Evolutionary conservation across 1,140 invertebrate genomes (phyloP), one percentile per base, ranked within the genome.

Genomic region (Bombus vancouverensis): DNA sequence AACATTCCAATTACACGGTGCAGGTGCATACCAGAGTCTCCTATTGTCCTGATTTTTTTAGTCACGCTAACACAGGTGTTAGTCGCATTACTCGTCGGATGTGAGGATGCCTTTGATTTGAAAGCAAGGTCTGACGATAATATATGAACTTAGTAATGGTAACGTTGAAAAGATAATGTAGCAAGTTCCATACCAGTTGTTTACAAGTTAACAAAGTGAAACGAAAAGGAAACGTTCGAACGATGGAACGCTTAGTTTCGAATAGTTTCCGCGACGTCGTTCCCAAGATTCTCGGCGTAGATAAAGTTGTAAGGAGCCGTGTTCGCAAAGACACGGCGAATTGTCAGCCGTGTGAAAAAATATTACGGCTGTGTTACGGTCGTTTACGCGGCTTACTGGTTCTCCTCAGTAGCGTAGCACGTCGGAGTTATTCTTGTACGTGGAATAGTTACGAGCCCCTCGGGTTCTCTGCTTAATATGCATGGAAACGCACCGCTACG

Each of bases 401-500:
- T 25, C 32, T 22, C 34, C 8, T 12, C 82, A 13, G 74, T 71
- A 57, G 66, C 53, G 47, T 37, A 66, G n/a, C 74, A 78, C 39
- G 47, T 42, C 65, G 37, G 28, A 78, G 73, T 62, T 42, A 59
- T 37, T 84, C 37, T 62, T 22, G 66, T 70, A 84, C 75, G 83
- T 71, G 83, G 76, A 78, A 79, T 79, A 78, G 75, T 79, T 84
- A 79, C 75, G 74, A 72, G 75, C n/a, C 76, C 75, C 53, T 72
- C 75, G 53, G 75, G n/a, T 47, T 13, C 32, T 74, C 39, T 74
- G 78, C 34, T 81, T 81, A 85, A 81, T 81, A 81, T 85, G 65
- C 78, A 85, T 81, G 37, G 53, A 84, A 79, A 71, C 47, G n/a
- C 15, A 65, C 47, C 28, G 10, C 28, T 15, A 37, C 10, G 73